Evolutionary conservation across 2,888 invertebrate species (phyloP).

Genomic region (Stramonita haemastoma): DNA sequence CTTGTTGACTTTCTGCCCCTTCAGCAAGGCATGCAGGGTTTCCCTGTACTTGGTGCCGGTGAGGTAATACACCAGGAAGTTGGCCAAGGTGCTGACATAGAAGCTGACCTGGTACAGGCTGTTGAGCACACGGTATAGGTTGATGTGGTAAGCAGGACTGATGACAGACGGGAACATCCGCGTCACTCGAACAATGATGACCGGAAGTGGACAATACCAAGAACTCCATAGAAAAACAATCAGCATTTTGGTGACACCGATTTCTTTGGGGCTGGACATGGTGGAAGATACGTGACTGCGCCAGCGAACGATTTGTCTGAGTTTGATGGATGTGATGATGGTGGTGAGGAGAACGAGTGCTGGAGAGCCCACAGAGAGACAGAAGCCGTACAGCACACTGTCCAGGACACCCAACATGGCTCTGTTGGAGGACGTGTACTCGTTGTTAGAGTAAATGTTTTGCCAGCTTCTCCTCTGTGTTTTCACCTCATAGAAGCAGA

Average conservation of each 20-base stretch:
- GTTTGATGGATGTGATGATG: slow-evolving; percentile 25
- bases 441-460: neutral
- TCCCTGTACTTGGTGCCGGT: slow-evolving; percentile 21
- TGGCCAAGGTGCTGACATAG: slow-evolving; percentile 6
- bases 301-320: neutral
- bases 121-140: slow-evolving; percentile 2
- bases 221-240: slow-evolving; percentile 27
- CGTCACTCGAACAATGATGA: neutral
- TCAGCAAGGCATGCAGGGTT: slow-evolving; percentile 16
- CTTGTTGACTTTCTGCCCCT: too few species aligned
- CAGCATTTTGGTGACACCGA: slow-evolving; percentile 23
- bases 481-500: neutral
- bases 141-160: neutral
- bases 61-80: slow-evolving; percentile 36
- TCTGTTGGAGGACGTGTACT: slow-evolving; percentile 13
- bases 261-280: neutral
- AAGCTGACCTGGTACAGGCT: neutral
- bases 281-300: neutral
- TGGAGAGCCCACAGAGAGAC: slow-evolving; percentile 2
- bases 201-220: slow-evolving; percentile 23
- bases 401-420: slow-evolving; percentile 3
- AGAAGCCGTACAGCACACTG: slow-evolving; percentile 19
- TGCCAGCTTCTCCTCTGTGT: neutral
- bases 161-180: slow-evolving; percentile 9
- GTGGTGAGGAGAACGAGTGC: slow-evolving; percentile 19